Conservation (phyloP, 2,888 invertebrate species). For the Uropetala carovei region DNA sequence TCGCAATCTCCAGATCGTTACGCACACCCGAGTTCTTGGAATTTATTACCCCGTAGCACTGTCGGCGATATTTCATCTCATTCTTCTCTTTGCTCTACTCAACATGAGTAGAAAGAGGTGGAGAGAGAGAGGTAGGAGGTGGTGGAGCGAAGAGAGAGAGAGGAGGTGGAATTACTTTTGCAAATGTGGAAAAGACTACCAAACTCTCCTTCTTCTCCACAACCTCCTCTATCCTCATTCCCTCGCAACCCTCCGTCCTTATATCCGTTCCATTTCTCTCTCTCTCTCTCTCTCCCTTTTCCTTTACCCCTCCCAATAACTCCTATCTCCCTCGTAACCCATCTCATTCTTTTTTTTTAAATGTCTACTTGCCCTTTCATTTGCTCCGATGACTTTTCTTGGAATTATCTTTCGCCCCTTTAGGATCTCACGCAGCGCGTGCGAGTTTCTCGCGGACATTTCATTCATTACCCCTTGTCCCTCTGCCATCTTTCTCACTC, state of each 20-base stretch:
- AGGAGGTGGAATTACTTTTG: constrained; percentile 65
- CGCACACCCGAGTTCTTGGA: constrained; percentile 63
- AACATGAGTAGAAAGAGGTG: constrained; percentile 1
- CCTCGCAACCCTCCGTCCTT: constrained; percentile 41
- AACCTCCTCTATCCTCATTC: constrained; percentile 38
- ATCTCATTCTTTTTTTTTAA: constrained; percentile 46
- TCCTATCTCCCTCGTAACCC: constrained; percentile 26
- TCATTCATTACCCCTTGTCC: constrained; percentile 59
- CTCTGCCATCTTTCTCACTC: not conserved
- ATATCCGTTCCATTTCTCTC: not conserved
- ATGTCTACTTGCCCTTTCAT: constrained; percentile 48
- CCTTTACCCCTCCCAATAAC: not conserved
- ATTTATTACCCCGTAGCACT: constrained; percentile 59
- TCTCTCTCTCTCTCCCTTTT: not conserved
- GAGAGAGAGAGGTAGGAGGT: not conserved
- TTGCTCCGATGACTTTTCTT: constrained; percentile 58
- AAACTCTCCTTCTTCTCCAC: constrained; percentile 12
- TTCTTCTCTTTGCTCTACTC: constrained; percentile 50
- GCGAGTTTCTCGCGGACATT: not conserved
- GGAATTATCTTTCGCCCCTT: not conserved
- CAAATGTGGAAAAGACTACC: constrained; percentile 47
- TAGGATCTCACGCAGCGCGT: not conserved
- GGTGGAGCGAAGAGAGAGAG: constrained; percentile 33
- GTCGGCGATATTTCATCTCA: constrained; percentile 61
- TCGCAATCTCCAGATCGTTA: constrained; percentile 62